Conservation (phyloP, 2,113 vertebrate species). For the Cavia porcellus region DNA sequence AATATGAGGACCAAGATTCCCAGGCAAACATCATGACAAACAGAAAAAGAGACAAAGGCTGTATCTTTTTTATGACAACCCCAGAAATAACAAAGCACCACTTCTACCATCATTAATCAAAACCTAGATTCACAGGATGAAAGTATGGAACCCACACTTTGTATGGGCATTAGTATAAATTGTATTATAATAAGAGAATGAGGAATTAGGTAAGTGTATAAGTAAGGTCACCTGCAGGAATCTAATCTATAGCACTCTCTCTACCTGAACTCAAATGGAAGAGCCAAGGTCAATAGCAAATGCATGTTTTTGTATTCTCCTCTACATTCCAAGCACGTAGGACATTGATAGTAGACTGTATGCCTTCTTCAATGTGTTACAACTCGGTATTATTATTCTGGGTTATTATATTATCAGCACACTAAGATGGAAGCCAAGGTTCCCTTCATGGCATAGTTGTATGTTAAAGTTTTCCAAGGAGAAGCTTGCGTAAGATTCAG, state of each 20-base stretch:
- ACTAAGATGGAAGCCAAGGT: background rate
- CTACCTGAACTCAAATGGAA: background rate
- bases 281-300: background rate
- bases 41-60: background rate
- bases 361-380: background rate
- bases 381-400: background rate
- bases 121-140: background rate
- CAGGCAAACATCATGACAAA: background rate
- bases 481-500: background rate
- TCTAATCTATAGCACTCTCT: background rate
- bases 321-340: background rate
- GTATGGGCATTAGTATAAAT: background rate
- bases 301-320: background rate
- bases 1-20: background rate
- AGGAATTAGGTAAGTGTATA: background rate
- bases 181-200: background rate
- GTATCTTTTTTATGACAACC: background rate
- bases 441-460: background rate
- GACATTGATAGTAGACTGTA: background rate
- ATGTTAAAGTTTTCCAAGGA: background rate
- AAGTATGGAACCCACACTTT: background rate
- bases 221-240: background rate
- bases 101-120: background rate
- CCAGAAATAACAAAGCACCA: slow-evolving; percentile 4
- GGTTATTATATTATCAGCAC: background rate